Conservation (phyloP, 2,797 vertebrate genomes). For the Megaceryle alcyon region DNA sequence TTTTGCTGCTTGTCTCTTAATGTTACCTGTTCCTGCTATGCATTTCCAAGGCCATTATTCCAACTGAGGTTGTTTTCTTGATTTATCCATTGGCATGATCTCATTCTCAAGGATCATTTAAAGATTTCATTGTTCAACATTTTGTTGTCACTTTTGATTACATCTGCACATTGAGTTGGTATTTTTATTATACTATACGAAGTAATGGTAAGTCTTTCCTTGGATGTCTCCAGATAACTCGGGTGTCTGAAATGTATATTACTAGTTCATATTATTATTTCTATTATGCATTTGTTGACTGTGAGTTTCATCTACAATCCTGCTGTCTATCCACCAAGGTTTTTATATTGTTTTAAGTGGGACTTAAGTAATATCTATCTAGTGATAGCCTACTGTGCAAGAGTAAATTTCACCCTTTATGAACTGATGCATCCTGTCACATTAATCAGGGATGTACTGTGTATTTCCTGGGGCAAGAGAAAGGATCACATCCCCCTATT, state of each 20-base stretch:
- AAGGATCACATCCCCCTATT: slow-evolving; percentile 56
- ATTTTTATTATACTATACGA: not conserved
- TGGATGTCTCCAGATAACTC: not conserved
- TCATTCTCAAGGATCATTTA: not conserved
- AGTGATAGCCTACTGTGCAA: slow-evolving; percentile 3
- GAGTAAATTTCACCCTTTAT: slow-evolving; percentile 63
- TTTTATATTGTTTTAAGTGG: slow-evolving; percentile 1
- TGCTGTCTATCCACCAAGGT: not conserved
- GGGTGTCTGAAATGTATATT: not conserved
- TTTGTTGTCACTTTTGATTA: slow-evolving; percentile 18
- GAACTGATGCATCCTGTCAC: slow-evolving; percentile 67
- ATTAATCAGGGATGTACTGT: slow-evolving; percentile 54
- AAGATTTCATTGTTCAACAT: not conserved
- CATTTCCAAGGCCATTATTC: not conserved
- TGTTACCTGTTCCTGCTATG: not conserved
- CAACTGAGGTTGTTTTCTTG: not conserved
- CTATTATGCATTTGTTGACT: not conserved
- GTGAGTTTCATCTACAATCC: not conserved
- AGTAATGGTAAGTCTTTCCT: not conserved
- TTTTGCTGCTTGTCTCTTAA: not conserved
- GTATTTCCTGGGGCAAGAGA: slow-evolving; percentile 53
- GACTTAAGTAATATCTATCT: slow-evolving; percentile 34
- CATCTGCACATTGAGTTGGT: not conserved
- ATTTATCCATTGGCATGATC: not conserved
- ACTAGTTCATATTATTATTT: not conserved